Conservation (phyloP, 1,140 invertebrate species). For the Teleogryllus occipitalis region DNA sequence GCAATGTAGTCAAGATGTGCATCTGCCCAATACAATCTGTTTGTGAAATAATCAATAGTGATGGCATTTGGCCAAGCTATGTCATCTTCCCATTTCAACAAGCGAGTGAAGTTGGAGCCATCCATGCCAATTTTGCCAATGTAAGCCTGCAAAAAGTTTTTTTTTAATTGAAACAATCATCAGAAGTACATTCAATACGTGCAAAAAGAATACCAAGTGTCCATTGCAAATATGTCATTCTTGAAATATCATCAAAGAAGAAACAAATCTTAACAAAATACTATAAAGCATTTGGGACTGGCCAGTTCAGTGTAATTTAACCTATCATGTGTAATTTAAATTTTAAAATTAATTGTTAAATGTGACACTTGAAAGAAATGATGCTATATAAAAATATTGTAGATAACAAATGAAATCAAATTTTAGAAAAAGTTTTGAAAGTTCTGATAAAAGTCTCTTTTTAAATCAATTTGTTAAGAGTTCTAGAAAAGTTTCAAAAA, state of each 20-base stretch:
- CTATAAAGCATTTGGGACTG: too few species aligned
- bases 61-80: constrained; percentile 97
- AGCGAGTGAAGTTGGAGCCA: constrained; percentile 80
- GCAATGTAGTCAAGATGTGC: constrained; percentile 98
- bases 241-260: neutral
- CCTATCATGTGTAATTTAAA: too few species aligned
- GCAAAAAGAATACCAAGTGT: neutral
- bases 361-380: too few species aligned
- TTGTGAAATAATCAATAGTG: constrained; percentile 93
- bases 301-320: too few species aligned
- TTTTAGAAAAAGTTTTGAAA: neutral
- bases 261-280: too few species aligned
- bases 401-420: neutral
- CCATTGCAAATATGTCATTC: neutral
- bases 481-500: too few species aligned
- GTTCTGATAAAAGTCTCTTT: too few species aligned
- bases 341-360: too few species aligned
- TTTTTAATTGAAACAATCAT: constrained; percentile 7
- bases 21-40: constrained; percentile 93
- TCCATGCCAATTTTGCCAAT: constrained; percentile 98
- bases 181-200: neutral
- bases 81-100: constrained; percentile 87
- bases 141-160: constrained; percentile 59
- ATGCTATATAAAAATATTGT: too few species aligned
- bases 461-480: too few species aligned